Percentiles rank a stretch among this genome's conserved stretches.
phyloP scores from a whole-genome alignment of 2,888 invertebrate species.

The Rhingia campestris region DNA sequence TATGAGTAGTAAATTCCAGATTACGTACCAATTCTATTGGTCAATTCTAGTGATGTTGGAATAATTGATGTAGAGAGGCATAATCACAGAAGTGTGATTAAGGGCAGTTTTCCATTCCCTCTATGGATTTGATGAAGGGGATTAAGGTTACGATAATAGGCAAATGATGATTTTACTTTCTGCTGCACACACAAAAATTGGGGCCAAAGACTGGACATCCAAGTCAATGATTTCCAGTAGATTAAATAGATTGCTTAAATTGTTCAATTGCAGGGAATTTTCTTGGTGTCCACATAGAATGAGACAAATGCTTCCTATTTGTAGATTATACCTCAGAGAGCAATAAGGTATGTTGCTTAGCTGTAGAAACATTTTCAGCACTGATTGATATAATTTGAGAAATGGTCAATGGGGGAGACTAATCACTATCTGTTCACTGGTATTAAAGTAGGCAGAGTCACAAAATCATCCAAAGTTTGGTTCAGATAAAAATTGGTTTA shows the following conservation, averaged over 20 bases:
- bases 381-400: too few species aligned
- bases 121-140: slow-evolving; percentile 6
- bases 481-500: too few species aligned
- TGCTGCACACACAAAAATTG: background rate
- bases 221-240: background rate
- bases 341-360: too few species aligned
- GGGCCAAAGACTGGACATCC: background rate
- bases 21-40: slow-evolving; percentile 41
- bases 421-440: too few species aligned
- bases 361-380: too few species aligned
- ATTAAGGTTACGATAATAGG: slow-evolving; percentile 2
- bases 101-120: slow-evolving; percentile 5
- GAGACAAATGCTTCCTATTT: too few species aligned
- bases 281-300: too few species aligned
- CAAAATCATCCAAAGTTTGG: too few species aligned
- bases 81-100: slow-evolving; percentile 33
- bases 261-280: too few species aligned
- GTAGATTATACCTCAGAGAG: too few species aligned
- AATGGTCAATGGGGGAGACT: too few species aligned
- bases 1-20: slow-evolving; percentile 47
- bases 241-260: slow-evolving; percentile 1
- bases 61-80: slow-evolving; percentile 15
- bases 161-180: slow-evolving; percentile 13
- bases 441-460: too few species aligned
- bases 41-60: slow-evolving; percentile 33